Percentiles rank a stretch among this genome's conserved stretches.
Evolutionary conservation across 2,888 invertebrate genomes (phyloP).

Genomic region (Drosophila acutilabella): DNA sequence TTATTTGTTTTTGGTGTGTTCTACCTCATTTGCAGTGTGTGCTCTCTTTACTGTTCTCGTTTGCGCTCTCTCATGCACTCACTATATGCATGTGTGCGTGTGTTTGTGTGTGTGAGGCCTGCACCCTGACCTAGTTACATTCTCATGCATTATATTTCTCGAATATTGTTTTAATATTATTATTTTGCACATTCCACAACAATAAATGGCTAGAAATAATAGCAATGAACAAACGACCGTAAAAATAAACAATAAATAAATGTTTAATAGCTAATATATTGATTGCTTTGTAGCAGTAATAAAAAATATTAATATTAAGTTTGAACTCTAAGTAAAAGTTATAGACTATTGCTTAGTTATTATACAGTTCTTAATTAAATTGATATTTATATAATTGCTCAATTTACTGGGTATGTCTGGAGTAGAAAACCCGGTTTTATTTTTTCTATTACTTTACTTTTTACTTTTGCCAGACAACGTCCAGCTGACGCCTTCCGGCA

Average conservation of each 20-base stretch:
- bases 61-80: slow-evolving; percentile 23
- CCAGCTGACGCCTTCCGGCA: slow-evolving; percentile 34
- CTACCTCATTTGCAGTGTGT: slow-evolving; percentile 36
- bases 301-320: too few relatives aligned
- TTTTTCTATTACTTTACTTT: background rate
- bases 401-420: slow-evolving; percentile 16
- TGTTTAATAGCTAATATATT: background rate
- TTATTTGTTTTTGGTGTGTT: slow-evolving; percentile 20
- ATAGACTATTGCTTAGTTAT: background rate
- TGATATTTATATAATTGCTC: slow-evolving; percentile 20
- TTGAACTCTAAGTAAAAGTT: too few relatives aligned
- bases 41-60: slow-evolving; percentile 9
- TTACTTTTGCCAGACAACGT: slow-evolving; percentile 7
- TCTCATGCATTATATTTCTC: slow-evolving; percentile 61
- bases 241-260: background rate
- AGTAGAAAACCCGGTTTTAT: slow-evolving; percentile 13
- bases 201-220: background rate
- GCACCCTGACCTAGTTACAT: slow-evolving; percentile 84
- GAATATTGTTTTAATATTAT: slow-evolving; percentile 29
- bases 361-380: slow-evolving; percentile 6
- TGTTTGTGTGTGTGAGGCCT: slow-evolving; percentile 58
- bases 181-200: slow-evolving; percentile 37
- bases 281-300: background rate
- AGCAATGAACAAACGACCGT: slow-evolving; percentile 1
- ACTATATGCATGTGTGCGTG: slow-evolving; percentile 34